phyloP scores from a whole-genome alignment of 2,888 invertebrate genomes.

The Dryomyza anilis region DNA sequence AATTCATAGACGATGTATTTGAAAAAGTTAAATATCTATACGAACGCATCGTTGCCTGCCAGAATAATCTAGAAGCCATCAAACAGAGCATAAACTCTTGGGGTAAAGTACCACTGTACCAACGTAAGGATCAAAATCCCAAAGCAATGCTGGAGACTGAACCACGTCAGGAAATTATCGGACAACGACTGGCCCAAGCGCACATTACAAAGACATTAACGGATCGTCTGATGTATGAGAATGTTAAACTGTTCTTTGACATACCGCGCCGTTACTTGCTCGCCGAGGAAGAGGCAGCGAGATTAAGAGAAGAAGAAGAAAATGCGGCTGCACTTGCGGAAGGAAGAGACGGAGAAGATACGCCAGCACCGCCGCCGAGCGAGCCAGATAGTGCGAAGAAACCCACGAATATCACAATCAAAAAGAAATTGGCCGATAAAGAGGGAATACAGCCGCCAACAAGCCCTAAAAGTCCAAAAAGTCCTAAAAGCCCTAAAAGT shows the following conservation, averaged over 20 bases:
- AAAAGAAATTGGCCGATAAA: not conserved
- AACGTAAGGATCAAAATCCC: conserved; percentile 71
- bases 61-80: conserved; percentile 69
- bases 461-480: no score
- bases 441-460: no score
- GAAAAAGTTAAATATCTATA: conserved; percentile 74
- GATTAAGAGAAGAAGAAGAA: conserved; percentile 30
- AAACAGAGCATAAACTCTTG: conserved; percentile 69
- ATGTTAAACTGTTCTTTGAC: conserved; percentile 74
- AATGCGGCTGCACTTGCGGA: conserved; percentile 28
- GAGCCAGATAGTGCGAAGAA: conserved; percentile 34
- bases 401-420: not conserved
- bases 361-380: conserved; percentile 33
- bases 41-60: conserved; percentile 70
- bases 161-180: conserved; percentile 43
- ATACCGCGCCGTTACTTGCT: conserved; percentile 45
- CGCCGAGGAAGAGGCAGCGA: conserved; percentile 33
- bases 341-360: conserved; percentile 31
- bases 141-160: conserved; percentile 65
- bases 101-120: conserved; percentile 76
- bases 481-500: no score
- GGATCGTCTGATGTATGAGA: conserved; percentile 66
- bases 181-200: conserved; percentile 57
- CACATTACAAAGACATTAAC: conserved; percentile 66
- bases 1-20: conserved; percentile 73